Conservation (phyloP, 30 jellyfish, hydroid and myxozoan species). For the Cassiopea xamachana region DNA sequence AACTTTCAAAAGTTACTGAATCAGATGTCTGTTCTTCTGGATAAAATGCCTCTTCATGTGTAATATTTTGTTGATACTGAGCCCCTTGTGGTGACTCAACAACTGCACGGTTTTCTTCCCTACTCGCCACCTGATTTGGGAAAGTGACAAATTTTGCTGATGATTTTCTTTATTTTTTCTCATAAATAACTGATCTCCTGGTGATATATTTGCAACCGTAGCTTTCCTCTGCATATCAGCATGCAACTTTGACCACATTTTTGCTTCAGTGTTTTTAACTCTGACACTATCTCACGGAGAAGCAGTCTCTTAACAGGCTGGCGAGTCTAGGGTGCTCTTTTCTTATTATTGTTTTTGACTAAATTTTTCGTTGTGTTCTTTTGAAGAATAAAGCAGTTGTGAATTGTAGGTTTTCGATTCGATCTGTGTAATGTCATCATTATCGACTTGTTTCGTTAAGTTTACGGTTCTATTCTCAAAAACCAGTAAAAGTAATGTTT, state of each 20-base stretch:
- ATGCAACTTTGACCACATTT: background rate
- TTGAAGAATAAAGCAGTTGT: no score
- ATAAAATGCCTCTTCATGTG: background rate
- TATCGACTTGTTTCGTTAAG: no score
- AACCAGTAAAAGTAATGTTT: no score
- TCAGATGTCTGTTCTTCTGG: slow-evolving; percentile 9
- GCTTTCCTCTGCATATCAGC: background rate
- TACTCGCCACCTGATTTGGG: background rate
- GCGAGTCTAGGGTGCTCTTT: no score
- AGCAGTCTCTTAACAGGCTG: no score
- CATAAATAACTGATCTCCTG: background rate
- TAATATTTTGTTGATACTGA: background rate
- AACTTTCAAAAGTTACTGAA: background rate
- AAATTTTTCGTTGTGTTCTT: no score
- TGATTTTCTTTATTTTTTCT: background rate
- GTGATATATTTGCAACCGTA: background rate
- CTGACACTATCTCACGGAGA: background rate
- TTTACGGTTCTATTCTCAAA: no score
- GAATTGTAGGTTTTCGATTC: no score
- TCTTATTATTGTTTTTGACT: no score
- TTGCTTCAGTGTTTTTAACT: background rate
- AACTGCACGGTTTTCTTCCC: background rate
- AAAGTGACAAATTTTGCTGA: background rate
- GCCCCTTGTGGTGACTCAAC: slow-evolving; percentile 12
- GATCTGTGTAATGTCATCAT: no score